A percentile compares a stretch with the other conserved stretches of the same genome.
phyloP scores from a whole-genome alignment of 2,888 invertebrate species.

The Drosophila limbata region DNA sequence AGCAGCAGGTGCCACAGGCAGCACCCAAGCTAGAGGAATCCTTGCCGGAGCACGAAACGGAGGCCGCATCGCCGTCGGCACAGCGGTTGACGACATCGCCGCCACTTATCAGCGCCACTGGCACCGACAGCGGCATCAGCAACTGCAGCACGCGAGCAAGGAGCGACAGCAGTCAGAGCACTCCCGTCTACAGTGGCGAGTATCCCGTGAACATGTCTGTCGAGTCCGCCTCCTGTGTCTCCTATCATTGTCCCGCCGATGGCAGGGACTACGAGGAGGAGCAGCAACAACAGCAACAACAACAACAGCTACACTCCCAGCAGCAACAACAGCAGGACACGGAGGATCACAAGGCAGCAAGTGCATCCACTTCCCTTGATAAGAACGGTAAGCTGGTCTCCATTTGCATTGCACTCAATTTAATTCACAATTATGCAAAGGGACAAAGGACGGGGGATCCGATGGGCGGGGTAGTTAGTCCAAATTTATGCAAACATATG shows the following conservation, averaged over 20 bases:
- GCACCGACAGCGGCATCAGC: conserved; percentile 81
- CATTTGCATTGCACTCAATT: conserved; percentile 65
- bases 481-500: conserved; percentile 79
- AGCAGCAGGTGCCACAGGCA: conserved; percentile 35
- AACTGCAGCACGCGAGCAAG: conserved; percentile 76
- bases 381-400: conserved; percentile 65
- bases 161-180: conserved; percentile 77
- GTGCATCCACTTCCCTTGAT: conserved; percentile 37
- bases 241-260: conserved; percentile 74
- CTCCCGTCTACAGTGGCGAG: conserved; percentile 76
- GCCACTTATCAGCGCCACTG: conserved; percentile 77
- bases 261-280: conserved; percentile 71
- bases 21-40: conserved; percentile 62
- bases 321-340: conserved; percentile 27
- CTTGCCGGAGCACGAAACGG: conserved; percentile 42
- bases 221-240: conserved; percentile 76
- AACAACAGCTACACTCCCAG: conserved; percentile 21
- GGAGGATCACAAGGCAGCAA: conserved; percentile 24
- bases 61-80: conserved; percentile 50
- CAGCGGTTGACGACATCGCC: conserved; percentile 77
- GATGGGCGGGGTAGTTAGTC: conserved; percentile 17
- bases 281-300: conserved; percentile 50
- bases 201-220: conserved; percentile 80
- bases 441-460: conserved; percentile 6
- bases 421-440: conserved; percentile 71